Base-by-base conservation (phyloP, 23 tunicate genomes). In the Ciona savignyi region DNA sequence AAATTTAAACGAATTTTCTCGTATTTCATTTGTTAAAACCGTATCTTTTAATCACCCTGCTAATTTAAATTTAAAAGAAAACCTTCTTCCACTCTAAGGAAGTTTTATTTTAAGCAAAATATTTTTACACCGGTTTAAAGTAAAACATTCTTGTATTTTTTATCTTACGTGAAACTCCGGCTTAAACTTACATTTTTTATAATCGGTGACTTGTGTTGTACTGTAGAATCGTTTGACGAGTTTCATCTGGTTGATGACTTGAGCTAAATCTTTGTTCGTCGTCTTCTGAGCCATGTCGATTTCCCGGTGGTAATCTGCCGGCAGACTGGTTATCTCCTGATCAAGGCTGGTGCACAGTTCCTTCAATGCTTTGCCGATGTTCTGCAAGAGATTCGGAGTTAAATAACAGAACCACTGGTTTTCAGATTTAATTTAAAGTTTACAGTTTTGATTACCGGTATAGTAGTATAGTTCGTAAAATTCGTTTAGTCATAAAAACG, bases 251-350 rank as follows among this genome's bases (percentile, higher is more conserved):
- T 84, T 91, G 76, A 91, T 91, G 60, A 91, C 81, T 61, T 91
- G 97, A 0, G 86, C 80, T 15, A 91, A 62, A 67, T 91, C 97
- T 72, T 91, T 91, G 81, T 91, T 91, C 56, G 91, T 84, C 1
- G 97, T 91, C 33, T 84, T 84, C 72, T 91, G 97, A 6, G 97
- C 97, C 90, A 84, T 91, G 81, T 91, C 97, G 62, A 91, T 91
- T 30, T 80, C 97, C 11, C 91, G 75, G 77, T 91, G 97, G 76
- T 74, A 80, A 23, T 80, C 81, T 30, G 79, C 86, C 0, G 87
- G 86, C 35, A 91, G 60, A 4, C 23, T 33, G 0, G 86, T 67
- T 70, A 84, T 72, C 30, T 70, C 86, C 32, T 78, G 76, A 32
- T 71, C 78, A 4, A 91, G 74, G 31, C 88, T 76, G 20, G 97